A percentile compares a stretch with the other conserved stretches of the same genome.
phyloP scores from a whole-genome alignment of 2,113 vertebrate genomes.

The Misgurnus mizolepis region DNA sequence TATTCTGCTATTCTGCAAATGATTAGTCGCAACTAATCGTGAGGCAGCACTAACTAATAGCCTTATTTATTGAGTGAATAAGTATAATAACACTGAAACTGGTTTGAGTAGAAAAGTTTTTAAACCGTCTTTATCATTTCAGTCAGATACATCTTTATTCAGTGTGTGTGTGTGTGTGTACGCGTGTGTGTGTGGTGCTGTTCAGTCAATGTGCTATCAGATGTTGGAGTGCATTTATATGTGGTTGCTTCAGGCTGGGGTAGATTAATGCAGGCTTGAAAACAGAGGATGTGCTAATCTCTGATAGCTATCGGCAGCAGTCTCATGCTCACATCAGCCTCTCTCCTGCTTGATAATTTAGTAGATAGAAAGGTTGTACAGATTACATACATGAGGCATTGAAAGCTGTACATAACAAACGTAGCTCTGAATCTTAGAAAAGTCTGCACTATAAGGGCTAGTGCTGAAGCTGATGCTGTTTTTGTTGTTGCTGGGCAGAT shows the following conservation, averaged over 20 bases:
- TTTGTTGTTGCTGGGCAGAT: slow-evolving; percentile 1
- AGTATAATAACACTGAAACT: no score
- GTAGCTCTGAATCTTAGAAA: not conserved
- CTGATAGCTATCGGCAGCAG: slow-evolving; percentile 48
- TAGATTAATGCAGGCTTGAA: slow-evolving; percentile 41
- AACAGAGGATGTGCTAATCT: slow-evolving; percentile 42
- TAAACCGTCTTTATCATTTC: slow-evolving; percentile 16
- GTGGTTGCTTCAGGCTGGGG: slow-evolving; percentile 5
- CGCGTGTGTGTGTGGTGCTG: slow-evolving; percentile 10
- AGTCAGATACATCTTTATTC: slow-evolving; percentile 21
- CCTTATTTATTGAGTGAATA: no score
- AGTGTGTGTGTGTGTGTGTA: slow-evolving; percentile 32
- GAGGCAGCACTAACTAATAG: no score
- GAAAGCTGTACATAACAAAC: not conserved
- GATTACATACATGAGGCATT: slow-evolving; percentile 33
- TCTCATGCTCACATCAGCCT: slow-evolving; percentile 32
- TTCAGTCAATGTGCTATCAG: slow-evolving; percentile 15
- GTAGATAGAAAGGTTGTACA: slow-evolving; percentile 21
- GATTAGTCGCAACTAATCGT: no score
- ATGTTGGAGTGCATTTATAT: slow-evolving; percentile 16
- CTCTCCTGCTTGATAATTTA: slow-evolving; percentile 25
- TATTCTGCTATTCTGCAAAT: no score
- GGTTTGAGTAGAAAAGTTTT: not conserved
- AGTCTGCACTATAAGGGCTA: not conserved
- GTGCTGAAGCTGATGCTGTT: not conserved